Percentiles rank a stretch among this genome's conserved stretches.
Conservation (phyloP, 2,113 vertebrate genomes). For the Gadus macrocephalus region DNA sequence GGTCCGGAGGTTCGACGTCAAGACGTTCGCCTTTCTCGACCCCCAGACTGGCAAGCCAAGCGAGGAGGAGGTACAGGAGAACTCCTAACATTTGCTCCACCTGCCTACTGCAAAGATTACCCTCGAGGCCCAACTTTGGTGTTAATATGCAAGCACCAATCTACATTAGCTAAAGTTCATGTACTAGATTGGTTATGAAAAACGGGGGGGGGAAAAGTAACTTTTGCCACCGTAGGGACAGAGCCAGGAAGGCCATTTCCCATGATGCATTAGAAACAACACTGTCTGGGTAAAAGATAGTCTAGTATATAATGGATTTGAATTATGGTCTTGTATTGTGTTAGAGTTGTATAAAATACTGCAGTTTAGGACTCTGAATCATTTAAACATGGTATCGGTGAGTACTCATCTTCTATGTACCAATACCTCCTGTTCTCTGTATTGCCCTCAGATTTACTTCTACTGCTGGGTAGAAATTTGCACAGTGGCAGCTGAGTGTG, state of each 20-base stretch:
- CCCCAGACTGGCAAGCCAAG: conserved; percentile 51
- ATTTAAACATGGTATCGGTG: neutral
- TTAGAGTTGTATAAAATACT: neutral
- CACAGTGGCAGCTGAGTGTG: conserved; percentile 41
- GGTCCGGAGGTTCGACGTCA: conserved; percentile 63
- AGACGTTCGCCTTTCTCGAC: conserved; percentile 66
- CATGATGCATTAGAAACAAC: neutral
- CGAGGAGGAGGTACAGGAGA: conserved; percentile 50
- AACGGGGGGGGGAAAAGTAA: too few relatives aligned
- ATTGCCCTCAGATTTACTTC: conserved; percentile 57
- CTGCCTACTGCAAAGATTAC: too few relatives aligned
- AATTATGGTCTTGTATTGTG: neutral
- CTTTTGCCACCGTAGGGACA: neutral
- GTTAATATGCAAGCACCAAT: too few relatives aligned
- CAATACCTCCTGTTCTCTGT: neutral
- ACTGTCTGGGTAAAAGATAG: too few relatives aligned
- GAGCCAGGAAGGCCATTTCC: neutral
- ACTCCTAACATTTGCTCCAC: neutral
- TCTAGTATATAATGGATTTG: neutral
- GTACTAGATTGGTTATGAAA: too few relatives aligned
- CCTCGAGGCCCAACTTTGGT: too few relatives aligned
- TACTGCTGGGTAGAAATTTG: conserved; percentile 73
- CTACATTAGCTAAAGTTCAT: too few relatives aligned
- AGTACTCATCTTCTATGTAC: neutral
- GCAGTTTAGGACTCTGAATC: neutral